Percentiles rank a stretch among this genome's conserved stretches.
Evolutionary conservation across 1,140 invertebrate genomes (phyloP).

Genomic region (Apis mellifera): DNA sequence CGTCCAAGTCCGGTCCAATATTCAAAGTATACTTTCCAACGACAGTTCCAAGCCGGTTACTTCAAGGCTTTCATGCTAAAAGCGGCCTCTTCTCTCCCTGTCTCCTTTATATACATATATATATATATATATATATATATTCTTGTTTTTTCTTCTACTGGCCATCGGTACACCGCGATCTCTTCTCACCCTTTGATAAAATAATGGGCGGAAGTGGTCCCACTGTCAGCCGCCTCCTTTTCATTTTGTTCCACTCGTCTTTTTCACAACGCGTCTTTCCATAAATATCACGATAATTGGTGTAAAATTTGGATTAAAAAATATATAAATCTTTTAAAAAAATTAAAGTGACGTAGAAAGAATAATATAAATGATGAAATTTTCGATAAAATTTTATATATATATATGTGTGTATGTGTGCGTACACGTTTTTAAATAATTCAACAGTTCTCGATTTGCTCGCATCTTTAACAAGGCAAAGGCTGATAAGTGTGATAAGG

Average conservation of each 20-base stretch:
- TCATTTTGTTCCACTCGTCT: constrained; percentile 1
- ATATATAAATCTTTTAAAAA: too few species aligned
- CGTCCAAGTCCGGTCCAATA: constrained; percentile 45
- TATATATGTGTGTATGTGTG: too few species aligned
- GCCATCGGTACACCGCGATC: constrained; percentile 36
- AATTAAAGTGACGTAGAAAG: too few species aligned
- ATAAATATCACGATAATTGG: too few species aligned
- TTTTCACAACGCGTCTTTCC: constrained; percentile 24
- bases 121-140: not conserved
- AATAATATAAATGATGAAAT: too few species aligned
- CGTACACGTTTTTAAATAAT: not conserved
- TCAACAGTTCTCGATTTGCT: not conserved
- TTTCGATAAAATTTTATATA: too few species aligned
- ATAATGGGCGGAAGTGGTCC: constrained; percentile 41
- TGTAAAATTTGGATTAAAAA: too few species aligned
- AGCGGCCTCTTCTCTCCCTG: constrained; percentile 37
- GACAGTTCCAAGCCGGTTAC: constrained; percentile 55
- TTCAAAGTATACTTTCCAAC: constrained; percentile 59
- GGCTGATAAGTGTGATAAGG: constrained; percentile 21
- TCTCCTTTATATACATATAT: constrained; percentile 8
- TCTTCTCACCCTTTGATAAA: constrained; percentile 46
- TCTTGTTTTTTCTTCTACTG: constrained; percentile 31
- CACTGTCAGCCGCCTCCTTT: not conserved
- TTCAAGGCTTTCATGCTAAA: constrained; percentile 47
- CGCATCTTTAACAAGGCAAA: not conserved